Percentiles rank a stretch among this genome's conserved stretches.
These are phyloP conservation scores for Epizoanthus fatuus DNA, from an alignment of 92 coral and sea anemone genomes.

Conservation along the genomic window DNA sequence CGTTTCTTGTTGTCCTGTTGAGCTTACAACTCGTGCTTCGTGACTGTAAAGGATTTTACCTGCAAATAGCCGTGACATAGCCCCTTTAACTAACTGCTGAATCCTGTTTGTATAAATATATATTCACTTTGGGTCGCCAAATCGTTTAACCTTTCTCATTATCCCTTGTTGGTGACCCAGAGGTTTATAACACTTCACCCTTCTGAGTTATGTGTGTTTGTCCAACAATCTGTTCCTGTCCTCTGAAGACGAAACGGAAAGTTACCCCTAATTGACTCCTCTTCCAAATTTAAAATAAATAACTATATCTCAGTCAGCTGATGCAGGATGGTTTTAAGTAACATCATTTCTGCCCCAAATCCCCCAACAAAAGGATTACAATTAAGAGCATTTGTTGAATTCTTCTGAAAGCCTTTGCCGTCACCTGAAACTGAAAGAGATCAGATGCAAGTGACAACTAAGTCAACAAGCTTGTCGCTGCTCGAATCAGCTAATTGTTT, in stretches of 20 bases:
- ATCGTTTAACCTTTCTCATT: conserved; percentile 43
- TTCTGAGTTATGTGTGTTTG: conserved; percentile 26
- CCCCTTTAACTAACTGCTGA: neutral
- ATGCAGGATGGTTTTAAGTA: neutral
- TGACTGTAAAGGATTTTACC: too few species aligned
- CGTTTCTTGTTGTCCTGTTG: too few species aligned
- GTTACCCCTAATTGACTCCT: neutral
- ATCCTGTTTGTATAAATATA: conserved; percentile 16
- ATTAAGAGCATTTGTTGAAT: conserved; percentile 19
- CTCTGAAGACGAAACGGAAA: neutral
- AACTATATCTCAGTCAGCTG: neutral
- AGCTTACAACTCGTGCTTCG: too few species aligned
- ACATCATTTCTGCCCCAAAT: conserved; percentile 17
- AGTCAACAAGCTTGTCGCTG: conserved; percentile 26
- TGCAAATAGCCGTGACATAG: too few species aligned
- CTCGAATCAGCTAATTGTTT: conserved; percentile 18
- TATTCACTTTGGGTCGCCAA: conserved; percentile 33
- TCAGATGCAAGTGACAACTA: conserved; percentile 24
- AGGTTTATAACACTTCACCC: conserved; percentile 9
- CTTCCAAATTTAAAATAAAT: neutral
- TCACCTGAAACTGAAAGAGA: conserved; percentile 14
- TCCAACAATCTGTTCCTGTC: neutral
- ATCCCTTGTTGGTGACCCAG: conserved; percentile 33
- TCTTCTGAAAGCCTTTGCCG: conserved; percentile 27
- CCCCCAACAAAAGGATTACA: conserved; percentile 38